Base-by-base conservation (phyloP, 2,888 invertebrate species). In the Tinea trinotella region DNA sequence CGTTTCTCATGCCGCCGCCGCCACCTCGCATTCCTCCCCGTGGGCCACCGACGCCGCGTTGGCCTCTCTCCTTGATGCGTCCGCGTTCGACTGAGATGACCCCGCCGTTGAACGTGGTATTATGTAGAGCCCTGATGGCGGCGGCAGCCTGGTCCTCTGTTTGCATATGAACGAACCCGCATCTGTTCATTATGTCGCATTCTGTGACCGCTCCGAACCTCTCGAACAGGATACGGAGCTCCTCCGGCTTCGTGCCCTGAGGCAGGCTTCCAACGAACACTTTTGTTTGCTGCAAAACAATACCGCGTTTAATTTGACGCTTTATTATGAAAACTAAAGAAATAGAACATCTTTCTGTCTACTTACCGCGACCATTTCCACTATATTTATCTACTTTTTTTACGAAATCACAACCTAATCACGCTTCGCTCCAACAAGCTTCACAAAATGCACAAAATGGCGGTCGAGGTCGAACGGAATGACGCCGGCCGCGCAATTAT, bases 201-300 rank as follows among this genome's bases (percentile, higher is more conserved):
- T 98, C 97, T 13, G 93, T 93, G 4, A 98, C 97, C 55, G 89
- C 89, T 48, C 97, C 97, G 76, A 92, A 96, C 54, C 93, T 91
- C 61, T 93, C 91, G 81, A 98, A 97, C 52, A 97, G 84, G 60
- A 90, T 90, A 49, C 93, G 88, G 48, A 97, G 87, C 65, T 96
- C 96, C 64, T 94, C 92, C 55, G 92, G 91, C 65, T 93, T 92
- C 61, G 95, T 94, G 64, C 93, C 92, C 64, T 93, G 92, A 56
- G 95, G 94, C 71, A 97, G 82, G 78, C 96, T 95, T 60, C 97
- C 97, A 68, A 98, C 95, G 87, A 98, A 98, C 63, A 98, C 93
- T 84, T 96, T 96, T 56, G 92, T 91, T 82, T 91, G 90, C 89
- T 91, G 81, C 57, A 87, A 82, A 52, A 17, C 18, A 19, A 19